Conservation (phyloP, 2,888 invertebrate genomes). For the Ceratothoa steindachneri region DNA sequence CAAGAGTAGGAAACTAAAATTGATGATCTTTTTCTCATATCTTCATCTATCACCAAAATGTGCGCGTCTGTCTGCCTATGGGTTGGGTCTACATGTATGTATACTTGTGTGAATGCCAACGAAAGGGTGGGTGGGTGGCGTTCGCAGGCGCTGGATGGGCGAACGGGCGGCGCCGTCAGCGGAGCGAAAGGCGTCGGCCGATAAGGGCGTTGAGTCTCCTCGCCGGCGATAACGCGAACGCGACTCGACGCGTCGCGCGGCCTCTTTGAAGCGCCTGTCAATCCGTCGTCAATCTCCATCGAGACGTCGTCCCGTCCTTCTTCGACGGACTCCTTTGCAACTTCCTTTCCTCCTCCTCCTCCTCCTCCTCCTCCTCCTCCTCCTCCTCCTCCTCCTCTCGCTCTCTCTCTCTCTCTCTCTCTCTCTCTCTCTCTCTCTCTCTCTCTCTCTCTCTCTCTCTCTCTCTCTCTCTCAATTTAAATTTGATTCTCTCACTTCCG, state of each 20-base stretch:
- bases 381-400: neutral
- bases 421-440: constrained; percentile 1
- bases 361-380: neutral
- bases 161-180: too few relatives aligned
- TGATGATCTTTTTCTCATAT: too few relatives aligned
- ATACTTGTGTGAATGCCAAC: too few relatives aligned
- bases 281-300: neutral
- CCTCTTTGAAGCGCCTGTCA: constrained; percentile 6
- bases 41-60: too few relatives aligned
- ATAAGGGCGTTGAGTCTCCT: constrained; percentile 1
- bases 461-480: constrained; percentile 9
- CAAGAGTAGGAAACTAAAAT: too few relatives aligned
- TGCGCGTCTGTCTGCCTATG: too few relatives aligned
- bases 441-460: neutral
- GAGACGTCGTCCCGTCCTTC: constrained; percentile 1
- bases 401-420: neutral
- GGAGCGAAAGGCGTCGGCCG: constrained; percentile 10
- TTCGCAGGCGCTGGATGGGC: too few relatives aligned
- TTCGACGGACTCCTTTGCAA: constrained; percentile 3
- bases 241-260: constrained; percentile 5
- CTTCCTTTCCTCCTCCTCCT: neutral
- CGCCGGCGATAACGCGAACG: neutral
- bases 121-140: too few relatives aligned
- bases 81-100: too few relatives aligned
- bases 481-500: neutral